Evolutionary conservation across 2,797 vertebrate species (phyloP).

Genomic region (Ctenosaura bakeri): DNA sequence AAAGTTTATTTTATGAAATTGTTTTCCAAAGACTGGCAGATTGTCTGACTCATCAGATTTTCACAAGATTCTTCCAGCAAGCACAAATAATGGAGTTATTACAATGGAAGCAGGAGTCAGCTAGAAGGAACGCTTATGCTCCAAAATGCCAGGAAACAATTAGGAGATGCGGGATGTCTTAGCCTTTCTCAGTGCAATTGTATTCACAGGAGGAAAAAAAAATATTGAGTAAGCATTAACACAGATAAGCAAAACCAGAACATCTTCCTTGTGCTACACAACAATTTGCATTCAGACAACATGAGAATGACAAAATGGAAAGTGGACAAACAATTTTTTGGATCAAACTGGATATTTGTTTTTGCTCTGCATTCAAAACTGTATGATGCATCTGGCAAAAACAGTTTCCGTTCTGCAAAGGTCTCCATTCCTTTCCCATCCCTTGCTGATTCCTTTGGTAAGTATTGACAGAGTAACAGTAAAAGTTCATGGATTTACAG

Average conservation of each 20-base stretch:
- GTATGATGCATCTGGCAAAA: not conserved
- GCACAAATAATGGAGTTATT: not conserved
- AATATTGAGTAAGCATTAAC: not conserved
- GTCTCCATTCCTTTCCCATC: not conserved
- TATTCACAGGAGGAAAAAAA: not conserved
- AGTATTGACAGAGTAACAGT: constrained; percentile 13
- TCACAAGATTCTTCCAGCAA: not conserved
- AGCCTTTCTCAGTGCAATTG: not conserved
- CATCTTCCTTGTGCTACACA: not conserved
- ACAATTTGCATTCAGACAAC: not conserved
- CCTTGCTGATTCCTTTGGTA: constrained; percentile 16
- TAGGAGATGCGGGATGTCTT: not conserved
- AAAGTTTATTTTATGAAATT: not conserved
- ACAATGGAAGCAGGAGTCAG: not conserved
- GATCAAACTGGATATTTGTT: not conserved
- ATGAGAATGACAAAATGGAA: not conserved
- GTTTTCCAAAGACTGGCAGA: not conserved
- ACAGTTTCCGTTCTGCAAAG: constrained; percentile 1
- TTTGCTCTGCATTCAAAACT: not conserved
- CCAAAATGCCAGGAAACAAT: not conserved
- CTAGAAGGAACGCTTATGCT: not conserved
- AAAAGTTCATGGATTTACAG: not conserved
- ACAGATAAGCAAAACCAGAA: not conserved
- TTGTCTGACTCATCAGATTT: not conserved
- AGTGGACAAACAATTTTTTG: not conserved